phyloP scores from a whole-genome alignment of 2,888 invertebrate genomes.

The Sminthurides aquaticus region DNA sequence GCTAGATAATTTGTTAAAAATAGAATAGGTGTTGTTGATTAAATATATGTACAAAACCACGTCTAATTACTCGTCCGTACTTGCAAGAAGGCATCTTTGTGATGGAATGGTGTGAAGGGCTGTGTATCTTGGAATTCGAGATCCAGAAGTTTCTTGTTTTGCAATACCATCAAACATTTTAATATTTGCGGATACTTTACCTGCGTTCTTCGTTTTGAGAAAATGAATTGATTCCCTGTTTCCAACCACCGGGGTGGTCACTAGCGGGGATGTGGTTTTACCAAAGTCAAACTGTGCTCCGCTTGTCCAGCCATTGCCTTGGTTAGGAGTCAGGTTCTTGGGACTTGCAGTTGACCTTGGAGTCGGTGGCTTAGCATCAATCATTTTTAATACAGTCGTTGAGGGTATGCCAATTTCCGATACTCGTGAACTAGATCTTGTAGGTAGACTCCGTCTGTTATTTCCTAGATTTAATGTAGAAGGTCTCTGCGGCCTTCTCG shows the following conservation, averaged over 20 bases:
- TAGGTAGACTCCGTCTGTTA: slow-evolving; percentile 10
- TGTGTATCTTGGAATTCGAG: slow-evolving; percentile 33
- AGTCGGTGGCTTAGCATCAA: background rate
- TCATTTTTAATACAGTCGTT: no score
- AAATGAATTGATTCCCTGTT: slow-evolving; percentile 35
- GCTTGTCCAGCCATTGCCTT: slow-evolving; percentile 13
- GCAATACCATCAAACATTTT: slow-evolving; percentile 60
- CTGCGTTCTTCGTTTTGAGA: slow-evolving; percentile 54
- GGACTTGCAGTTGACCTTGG: background rate
- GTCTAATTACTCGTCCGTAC: slow-evolving; percentile 1
- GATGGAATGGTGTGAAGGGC: slow-evolving; percentile 20
- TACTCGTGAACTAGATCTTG: slow-evolving; percentile 9
- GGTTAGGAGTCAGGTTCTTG: slow-evolving; percentile 12
- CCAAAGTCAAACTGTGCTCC: slow-evolving; percentile 24
- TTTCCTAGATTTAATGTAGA: background rate
- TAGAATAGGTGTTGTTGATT: no score
- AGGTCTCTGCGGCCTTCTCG: background rate
- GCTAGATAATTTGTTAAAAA: no score
- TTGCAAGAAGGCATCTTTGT: background rate
- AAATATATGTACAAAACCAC: no score
- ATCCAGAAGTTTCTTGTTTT: slow-evolving; percentile 37
- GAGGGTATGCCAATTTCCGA: background rate
- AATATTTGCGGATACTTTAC: slow-evolving; percentile 71
- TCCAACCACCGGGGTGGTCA: slow-evolving; percentile 6
- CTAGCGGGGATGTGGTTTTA: background rate